phyloP scores from a whole-genome alignment of 2,113 vertebrate genomes.

The Benitochromis conjunctus region DNA sequence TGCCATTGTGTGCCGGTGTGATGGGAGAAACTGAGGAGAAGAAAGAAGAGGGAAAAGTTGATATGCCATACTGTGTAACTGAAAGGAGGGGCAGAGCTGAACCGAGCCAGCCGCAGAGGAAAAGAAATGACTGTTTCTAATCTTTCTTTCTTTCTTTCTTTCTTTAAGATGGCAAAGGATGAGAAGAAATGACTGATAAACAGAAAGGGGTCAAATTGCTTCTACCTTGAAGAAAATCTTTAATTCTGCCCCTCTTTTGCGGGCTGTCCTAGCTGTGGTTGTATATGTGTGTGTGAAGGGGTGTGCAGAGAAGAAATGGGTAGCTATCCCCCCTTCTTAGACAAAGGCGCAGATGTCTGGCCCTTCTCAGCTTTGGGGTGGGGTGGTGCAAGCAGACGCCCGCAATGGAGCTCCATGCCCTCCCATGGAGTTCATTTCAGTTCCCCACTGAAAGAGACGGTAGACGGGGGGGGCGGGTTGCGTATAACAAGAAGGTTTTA shows the following conservation, averaged over 20 bases:
- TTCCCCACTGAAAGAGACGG: conserved; percentile 46
- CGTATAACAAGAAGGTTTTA: conserved; percentile 64
- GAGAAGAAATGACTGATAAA: background rate
- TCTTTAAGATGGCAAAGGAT: background rate
- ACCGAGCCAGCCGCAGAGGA: background rate
- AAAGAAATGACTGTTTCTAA: background rate
- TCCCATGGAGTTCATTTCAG: conserved; percentile 70
- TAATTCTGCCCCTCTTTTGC: background rate
- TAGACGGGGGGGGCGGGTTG: conserved; percentile 36
- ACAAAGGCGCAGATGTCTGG: conserved; percentile 75
- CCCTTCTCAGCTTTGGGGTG: conserved; percentile 56
- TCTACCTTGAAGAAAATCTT: conserved; percentile 17
- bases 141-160: background rate
- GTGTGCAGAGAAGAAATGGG: conserved; percentile 34
- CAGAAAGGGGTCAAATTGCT: background rate
- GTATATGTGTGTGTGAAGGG: conserved; percentile 13
- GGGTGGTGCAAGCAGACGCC: conserved; percentile 60
- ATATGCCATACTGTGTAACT: conserved; percentile 48
- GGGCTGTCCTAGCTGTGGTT: background rate
- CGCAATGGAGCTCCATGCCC: conserved; percentile 53
- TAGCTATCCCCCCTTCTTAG: conserved; percentile 35
- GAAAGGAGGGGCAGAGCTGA: conserved; percentile 1
- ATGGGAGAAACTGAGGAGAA: conserved; percentile 23
- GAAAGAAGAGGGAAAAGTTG: conserved; percentile 38
- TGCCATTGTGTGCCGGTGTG: conserved; percentile 52